Evolutionary conservation across 2,797 vertebrate species (phyloP), one percentile per base, ranked within the genome.

Genomic region (Muscicapa striata): DNA sequence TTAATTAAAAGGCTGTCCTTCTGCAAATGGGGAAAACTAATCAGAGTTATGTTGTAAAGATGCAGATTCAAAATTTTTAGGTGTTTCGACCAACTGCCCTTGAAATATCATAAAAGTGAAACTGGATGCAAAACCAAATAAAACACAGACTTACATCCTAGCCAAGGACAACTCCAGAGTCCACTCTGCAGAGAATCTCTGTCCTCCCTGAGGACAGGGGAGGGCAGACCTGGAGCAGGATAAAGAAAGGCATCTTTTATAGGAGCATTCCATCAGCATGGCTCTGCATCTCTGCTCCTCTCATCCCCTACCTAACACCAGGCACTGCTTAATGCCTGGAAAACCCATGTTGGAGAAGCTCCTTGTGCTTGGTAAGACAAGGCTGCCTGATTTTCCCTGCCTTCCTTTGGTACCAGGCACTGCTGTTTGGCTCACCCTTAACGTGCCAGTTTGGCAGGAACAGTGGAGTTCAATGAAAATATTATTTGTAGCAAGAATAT

Each of bases 401-500:
- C 17, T 24, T 66, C 24, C 77, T 85, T 72, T 7, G 1, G 30
- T 52, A 80, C 52, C 64, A 90, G 40, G 57, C 14, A 0, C 66
- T 48, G 66, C 52, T 83, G 15, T 7, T 13, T n/a, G 70, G 22
- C 82, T 19, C 24, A 40, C 23, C 62, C 62, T 90, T 52, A 72
- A 67, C 45, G 43, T 67, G 59, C 69, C 81, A 41, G 27, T 68
- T 95, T 86, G 93, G 87, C 41, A 89, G 73, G 69, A 91, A 4
- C 21, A 51, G 43, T 22, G 15, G 36, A 79, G 63, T 61, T 94
- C 40, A 73, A 41, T 68, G 73, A 55, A 89, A 89, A 87, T 49
- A 67, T 95, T 87, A 78, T 91, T 87, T 79, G 92, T 38, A 87
- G 43, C 69, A 95, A 67, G 66, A 91, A 61, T 80, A 80, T 87